Conservation (phyloP, 2,888 invertebrate genomes). For the Hipparchia semele region DNA sequence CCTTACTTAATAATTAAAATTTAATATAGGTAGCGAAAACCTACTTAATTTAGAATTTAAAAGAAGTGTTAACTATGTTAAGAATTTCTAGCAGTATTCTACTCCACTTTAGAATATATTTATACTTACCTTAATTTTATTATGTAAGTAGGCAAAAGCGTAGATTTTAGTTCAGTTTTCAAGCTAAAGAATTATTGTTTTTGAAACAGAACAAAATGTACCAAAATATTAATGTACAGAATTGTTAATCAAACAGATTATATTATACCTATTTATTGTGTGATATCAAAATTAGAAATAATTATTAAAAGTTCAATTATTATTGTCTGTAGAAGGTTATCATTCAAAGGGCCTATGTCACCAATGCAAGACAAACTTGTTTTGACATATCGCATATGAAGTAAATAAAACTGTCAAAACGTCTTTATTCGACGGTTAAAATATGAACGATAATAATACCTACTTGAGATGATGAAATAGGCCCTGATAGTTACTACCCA, state of each 20-base stretch:
- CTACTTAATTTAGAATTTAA: conserved; percentile 6
- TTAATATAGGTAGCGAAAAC: background rate
- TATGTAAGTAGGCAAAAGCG: background rate
- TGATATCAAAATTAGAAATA: conserved; percentile 1
- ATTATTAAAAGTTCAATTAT: conserved; percentile 2
- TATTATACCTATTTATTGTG: background rate
- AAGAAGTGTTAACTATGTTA: conserved; percentile 1
- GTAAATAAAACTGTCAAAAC: no score
- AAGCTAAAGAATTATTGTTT: background rate
- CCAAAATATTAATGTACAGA: background rate
- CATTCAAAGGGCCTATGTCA: no score
- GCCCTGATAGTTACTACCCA: background rate
- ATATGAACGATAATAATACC: no score
- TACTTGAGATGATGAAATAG: no score
- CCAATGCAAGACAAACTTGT: no score
- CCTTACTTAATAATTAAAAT: background rate
- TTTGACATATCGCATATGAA: no score
- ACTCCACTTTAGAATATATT: conserved; percentile 12
- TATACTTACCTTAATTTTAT: conserved; percentile 6
- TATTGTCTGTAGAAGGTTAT: background rate
- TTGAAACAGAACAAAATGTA: background rate
- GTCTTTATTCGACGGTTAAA: no score
- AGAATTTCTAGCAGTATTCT: conserved; percentile 19
- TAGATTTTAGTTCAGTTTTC: background rate
- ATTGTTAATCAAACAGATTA: background rate